Percentiles rank a stretch among this genome's conserved stretches.
These are phyloP conservation scores for Mesocentrotus franciscanus DNA, from an alignment of 53 echinoderm and acorn worm genomes.

Conservation along the genomic window DNA sequence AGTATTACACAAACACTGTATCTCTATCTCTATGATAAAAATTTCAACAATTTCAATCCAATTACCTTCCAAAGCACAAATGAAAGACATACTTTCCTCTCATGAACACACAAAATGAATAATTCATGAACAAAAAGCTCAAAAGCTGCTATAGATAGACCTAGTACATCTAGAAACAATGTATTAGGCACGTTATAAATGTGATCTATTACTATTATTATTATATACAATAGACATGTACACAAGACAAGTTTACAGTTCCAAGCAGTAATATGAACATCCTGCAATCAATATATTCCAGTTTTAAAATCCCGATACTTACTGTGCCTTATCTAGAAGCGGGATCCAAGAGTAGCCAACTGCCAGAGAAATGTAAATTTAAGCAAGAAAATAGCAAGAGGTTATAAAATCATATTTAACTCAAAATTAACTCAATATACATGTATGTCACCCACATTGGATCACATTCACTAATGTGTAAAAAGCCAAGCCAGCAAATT, in stretches of 20 bases:
- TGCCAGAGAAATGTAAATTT: constrained; percentile 58
- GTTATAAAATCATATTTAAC: not conserved
- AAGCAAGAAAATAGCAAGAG: not conserved
- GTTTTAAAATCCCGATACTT: constrained; percentile 28
- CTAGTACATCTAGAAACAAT: no score
- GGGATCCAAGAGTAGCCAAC: constrained; percentile 97
- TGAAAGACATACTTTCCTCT: no score
- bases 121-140: no score
- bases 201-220: no score
- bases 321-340: constrained; percentile 79
- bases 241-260: not conserved
- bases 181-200: no score
- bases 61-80: no score
- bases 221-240: no score
- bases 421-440: not conserved
- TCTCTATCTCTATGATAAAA: no score
- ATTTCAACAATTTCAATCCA: no score
- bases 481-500: not conserved
- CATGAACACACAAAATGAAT: no score
- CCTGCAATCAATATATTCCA: not conserved
- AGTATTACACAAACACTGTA: no score
- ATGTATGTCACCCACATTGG: not conserved
- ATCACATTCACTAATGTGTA: not conserved
- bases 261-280: not conserved
- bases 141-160: no score